Conservation (phyloP, 1,140 invertebrate genomes). For the Metopolophium dirhodum region DNA sequence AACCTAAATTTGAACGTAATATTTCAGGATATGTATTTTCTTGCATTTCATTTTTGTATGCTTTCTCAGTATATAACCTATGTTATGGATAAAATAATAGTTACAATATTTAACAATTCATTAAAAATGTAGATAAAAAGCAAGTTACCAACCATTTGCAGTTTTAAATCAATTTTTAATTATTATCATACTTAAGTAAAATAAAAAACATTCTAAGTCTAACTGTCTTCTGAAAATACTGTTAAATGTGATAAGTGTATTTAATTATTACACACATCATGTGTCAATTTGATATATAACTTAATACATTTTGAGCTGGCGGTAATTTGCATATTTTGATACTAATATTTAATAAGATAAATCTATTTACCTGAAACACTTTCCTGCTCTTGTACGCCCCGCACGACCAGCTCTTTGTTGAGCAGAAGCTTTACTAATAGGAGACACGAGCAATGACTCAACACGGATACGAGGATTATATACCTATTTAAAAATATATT, state of each 20-base stretch:
- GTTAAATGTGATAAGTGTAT: not conserved
- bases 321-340: not conserved
- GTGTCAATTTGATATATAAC: not conserved
- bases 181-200: not conserved
- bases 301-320: not conserved
- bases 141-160: not conserved
- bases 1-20: constrained; percentile 93
- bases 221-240: not conserved
- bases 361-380: constrained; percentile 78
- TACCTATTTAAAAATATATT: constrained; percentile 67
- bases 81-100: not conserved
- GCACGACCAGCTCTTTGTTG: constrained; percentile 97
- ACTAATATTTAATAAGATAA: not conserved
- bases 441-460: constrained; percentile 95
- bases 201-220: not conserved
- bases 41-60: constrained; percentile 99
- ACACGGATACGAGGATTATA: constrained; percentile 97
- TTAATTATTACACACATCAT: not conserved
- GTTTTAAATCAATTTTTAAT: not conserved
- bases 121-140: not conserved
- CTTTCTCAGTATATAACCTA: constrained; percentile 97
- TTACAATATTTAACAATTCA: not conserved
- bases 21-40: constrained; percentile 99
- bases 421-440: constrained; percentile 99
- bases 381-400: constrained; percentile 94